Evolutionary conservation across 2,797 vertebrate species (phyloP), one percentile per base, ranked within the genome.

Genomic region (Gouania willdenowi): DNA sequence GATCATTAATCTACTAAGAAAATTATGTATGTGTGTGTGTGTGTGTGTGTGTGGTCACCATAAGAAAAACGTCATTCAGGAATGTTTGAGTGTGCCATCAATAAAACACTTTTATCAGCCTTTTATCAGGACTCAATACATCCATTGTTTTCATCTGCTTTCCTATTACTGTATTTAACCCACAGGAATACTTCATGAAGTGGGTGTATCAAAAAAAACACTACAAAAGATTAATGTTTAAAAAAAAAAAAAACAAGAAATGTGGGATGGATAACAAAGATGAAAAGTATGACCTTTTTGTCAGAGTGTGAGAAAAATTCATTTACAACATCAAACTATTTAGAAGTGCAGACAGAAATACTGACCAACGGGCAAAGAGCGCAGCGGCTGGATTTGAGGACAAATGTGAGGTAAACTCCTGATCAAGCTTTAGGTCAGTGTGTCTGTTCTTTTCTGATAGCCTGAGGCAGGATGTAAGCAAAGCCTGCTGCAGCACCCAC

Each of bases 381-480:
- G 34, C 26, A 10, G 8, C 40, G 24, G 23, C 32, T 66, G 28
- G 36, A 18, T 17, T 67, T 62, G 40, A 56, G 10, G 16, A 34
- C 39, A 29, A 53, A 34, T 24, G n/a, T 45, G 47, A 58, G 57
- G 52, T 41, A 44, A 64, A 75, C 54, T 38, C 69, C 56, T 59
- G 37, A 65, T 35, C 68, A 64, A 66, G 54, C 61, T 65, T 66
- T 60, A 45, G 76, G 68, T 77, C 62, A 74, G 41, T 75, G 55
- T 71, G 77, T 45, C 76, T 80, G 76, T 58, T 67, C 45, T 46
- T 56, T 55, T 57, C 63, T 74, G 76, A 86, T 82, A 82, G 71
- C 54, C 58, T 19, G 19, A 66, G 66, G 82, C 84, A 87, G 87
- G 84, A 89, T 75, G 68, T 68, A 66, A 66, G 66, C 61, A 69